Base-by-base conservation (phyloP, 2,113 vertebrate species). In the Indicator maculatus region DNA sequence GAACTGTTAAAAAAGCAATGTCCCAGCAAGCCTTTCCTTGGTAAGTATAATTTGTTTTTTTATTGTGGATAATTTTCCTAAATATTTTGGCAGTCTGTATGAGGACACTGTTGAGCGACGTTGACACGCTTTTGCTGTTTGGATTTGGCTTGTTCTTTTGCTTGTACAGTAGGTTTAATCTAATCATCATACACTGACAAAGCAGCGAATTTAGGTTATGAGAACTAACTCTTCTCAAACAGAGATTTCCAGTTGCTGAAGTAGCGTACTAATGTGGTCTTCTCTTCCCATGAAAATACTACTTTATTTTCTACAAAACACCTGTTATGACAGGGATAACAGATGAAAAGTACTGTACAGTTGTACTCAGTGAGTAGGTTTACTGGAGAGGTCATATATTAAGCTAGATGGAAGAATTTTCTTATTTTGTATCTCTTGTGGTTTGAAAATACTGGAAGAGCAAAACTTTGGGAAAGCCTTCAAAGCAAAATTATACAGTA, bases 41-140 rank as follows among this genome's bases (percentile, higher is more conserved):
- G 19, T 63, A 78, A 93, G 63, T 88, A 28, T 81, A 80, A 30
- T 73, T 82, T 86, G 70, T 80, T 36, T 28, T 90, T 93, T 77
- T 79, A 66, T 78, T 86, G 36, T 89, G 80, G 88, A 69, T 83
- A 78, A 85, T 70, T 76, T 86, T 83, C 59, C 71, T 82, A 84
- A 93, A 84, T 95, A 80, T 88, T 89, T 94, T 92, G 90, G 91
- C 86, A 92, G 47, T 58, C 69, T 85, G 53, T 15, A 30, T 24
- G 60, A 93, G 83, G 92, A 80, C 38, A 14, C 66, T 69, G 78
- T 38, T 86, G 86, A 94, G 72, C 7, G 24, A 88, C 27, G 10
- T 6, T 88, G 89, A 90, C 59, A 86, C 14, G 6, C 52, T 88
- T 86, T 76, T 92, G 92, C 69, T 83, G 69, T 91, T 94, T 73